Evolutionary conservation across 2,888 invertebrate species (phyloP), one percentile per base, ranked within the genome.

Genomic region (Brachypterus glaber): DNA sequence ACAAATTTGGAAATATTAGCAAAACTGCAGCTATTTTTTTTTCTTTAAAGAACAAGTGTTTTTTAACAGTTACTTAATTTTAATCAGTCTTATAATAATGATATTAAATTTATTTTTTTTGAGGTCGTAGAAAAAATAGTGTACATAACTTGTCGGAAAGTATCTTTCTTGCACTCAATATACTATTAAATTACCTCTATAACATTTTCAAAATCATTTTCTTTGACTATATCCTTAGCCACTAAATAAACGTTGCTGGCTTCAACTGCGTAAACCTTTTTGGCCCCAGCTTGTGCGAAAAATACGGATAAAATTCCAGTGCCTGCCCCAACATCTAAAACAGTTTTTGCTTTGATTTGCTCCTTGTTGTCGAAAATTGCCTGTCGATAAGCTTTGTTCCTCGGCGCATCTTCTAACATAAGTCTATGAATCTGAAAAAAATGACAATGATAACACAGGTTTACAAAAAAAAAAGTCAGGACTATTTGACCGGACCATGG

Each of bases 271-370:
- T 80, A 88, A 0, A 91, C 91, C 62, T 80, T 79, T 39, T 74
- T 76, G 3, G 93, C 93, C n/a, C 93, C 93, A 17, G 88, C 91
- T 64, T 81, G 73, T 0, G 88, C 92, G 62, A 88, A 89, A 64
- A 91, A 89, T 54, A 92, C 69, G 2, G 92, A 90, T 16, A 96
- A 66, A 50, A 96, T 87, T 16, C 93, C 88, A 12, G 86, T 85
- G 1, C 89, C 89, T 43, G 87, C 82, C 2, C 89, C 89, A 35
- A 89, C 79, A 66, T 89, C 90, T 69, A 93, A 71, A 1, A 93
- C 84, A 36, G 78, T 61, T 71, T 89, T 92, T 42, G 77, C 79
- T 53, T 75, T 69, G 51, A 95, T 85, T 37, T 76, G 62, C 2
- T 72, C 66, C 51, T 69, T 69, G 50, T 79, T 80, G 17, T 71